These are phyloP conservation scores for Solenopsis invicta DNA, from an alignment of 1,140 invertebrate genomes.

Conservation along the genomic window DNA sequence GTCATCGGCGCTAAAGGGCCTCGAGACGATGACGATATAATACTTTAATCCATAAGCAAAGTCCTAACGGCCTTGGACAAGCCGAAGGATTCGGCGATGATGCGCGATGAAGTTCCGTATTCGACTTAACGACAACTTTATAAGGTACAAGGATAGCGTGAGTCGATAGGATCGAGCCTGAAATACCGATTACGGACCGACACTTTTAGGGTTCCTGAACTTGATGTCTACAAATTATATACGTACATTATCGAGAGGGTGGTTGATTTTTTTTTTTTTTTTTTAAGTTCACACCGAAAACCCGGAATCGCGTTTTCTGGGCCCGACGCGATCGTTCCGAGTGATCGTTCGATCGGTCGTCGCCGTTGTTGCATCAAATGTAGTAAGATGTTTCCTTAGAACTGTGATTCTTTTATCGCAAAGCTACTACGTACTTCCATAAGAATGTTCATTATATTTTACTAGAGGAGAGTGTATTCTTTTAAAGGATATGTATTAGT, in stretches of 20 bases:
- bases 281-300: constrained; percentile 75
- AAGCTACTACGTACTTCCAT: constrained; percentile 54
- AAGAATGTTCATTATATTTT: constrained; percentile 55
- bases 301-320: constrained; percentile 25
- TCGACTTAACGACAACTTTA: constrained; percentile 20
- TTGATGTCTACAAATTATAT: constrained; percentile 69
- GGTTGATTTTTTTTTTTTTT: constrained; percentile 77
- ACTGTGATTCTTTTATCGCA: constrained; percentile 57
- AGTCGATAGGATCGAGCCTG: constrained; percentile 44
- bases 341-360: not conserved
- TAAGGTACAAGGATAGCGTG: constrained; percentile 22
- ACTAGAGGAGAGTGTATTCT: constrained; percentile 49
- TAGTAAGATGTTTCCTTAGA: constrained; percentile 36
- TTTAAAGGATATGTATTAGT: constrained; percentile 27
- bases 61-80: constrained; percentile 30
- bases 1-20: constrained; percentile 48
- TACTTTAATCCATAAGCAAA: constrained; percentile 46
- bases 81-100: constrained; percentile 28
- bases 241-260: constrained; percentile 80
- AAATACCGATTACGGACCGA: constrained; percentile 56
- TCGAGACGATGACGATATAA: constrained; percentile 43
- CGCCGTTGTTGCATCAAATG: constrained; percentile 1
- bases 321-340: constrained; percentile 3
- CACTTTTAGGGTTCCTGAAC: constrained; percentile 79
- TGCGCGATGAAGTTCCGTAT: constrained; percentile 22